Percentiles rank a stretch among this genome's conserved stretches.
These are phyloP conservation scores for Ctenomys sociabilis DNA, from an alignment of 2,113 vertebrate species.

Conservation along the genomic window DNA sequence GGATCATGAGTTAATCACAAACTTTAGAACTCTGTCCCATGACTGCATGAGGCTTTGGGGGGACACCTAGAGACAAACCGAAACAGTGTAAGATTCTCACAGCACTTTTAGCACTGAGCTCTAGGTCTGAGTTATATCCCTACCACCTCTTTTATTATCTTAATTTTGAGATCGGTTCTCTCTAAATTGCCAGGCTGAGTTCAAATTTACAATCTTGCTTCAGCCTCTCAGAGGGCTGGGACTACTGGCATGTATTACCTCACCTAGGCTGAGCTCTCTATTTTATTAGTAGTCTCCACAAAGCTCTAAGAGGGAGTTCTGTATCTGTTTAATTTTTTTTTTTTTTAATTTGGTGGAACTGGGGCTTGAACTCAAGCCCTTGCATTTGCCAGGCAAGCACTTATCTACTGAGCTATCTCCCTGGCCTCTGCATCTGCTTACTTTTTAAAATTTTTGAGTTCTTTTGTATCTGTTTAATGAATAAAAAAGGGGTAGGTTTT, in stretches of 20 bases:
- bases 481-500: background rate
- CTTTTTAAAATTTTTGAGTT: too few species aligned
- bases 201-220: background rate
- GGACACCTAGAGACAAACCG: too few species aligned
- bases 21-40: too few species aligned
- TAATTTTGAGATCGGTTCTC: background rate
- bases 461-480: background rate
- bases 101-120: background rate
- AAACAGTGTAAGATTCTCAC: too few species aligned
- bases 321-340: background rate
- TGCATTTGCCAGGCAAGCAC: too few species aligned
- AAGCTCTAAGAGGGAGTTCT: background rate
- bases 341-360: too few species aligned
- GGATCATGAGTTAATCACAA: too few species aligned
- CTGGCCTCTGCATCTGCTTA: too few species aligned
- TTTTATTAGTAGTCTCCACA: background rate
- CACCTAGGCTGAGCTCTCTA: background rate
- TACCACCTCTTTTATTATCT: too few species aligned
- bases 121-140: background rate
- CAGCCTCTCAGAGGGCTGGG: background rate
- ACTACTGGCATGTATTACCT: background rate
- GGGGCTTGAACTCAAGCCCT: too few species aligned
- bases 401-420: too few species aligned
- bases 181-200: background rate
- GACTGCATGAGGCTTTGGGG: too few species aligned